A percentile compares a stretch with the other conserved stretches of the same genome.
Evolutionary conservation across 1,140 invertebrate genomes (phyloP).

Genomic region (Ptiloglossa arizonensis): DNA sequence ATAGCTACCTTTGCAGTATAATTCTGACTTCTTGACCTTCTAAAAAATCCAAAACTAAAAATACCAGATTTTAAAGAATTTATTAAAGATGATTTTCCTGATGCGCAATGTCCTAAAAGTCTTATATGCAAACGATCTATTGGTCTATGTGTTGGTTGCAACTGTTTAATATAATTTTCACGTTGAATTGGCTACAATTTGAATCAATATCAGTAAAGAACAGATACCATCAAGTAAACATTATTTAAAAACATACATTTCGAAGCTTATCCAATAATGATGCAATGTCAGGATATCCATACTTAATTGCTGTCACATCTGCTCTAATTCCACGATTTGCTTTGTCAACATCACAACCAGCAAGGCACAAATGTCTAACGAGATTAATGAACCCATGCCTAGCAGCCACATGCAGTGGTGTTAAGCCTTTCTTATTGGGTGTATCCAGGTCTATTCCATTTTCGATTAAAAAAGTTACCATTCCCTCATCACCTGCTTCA

Average conservation of each 20-base stretch:
- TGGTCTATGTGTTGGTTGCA: constrained; percentile 85
- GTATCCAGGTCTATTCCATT: constrained; percentile 88
- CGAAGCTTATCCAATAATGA: constrained; percentile 87
- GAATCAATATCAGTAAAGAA: constrained; percentile 3
- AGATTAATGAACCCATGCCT: constrained; percentile 89
- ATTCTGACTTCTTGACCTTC: constrained; percentile 82
- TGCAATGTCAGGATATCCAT: constrained; percentile 89
- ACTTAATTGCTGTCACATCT: constrained; percentile 91
- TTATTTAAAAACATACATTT: constrained; percentile 81
- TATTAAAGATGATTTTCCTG: constrained; percentile 89
- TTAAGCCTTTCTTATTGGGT: constrained; percentile 86
- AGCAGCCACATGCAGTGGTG: constrained; percentile 89
- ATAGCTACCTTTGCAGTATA: constrained; percentile 73
- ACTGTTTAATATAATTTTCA: constrained; percentile 87
- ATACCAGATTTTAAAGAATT: constrained; percentile 88
- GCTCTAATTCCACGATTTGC: constrained; percentile 88
- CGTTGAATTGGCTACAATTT: constrained; percentile 77
- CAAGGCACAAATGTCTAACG: constrained; percentile 88
- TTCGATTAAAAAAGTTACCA: constrained; percentile 89
- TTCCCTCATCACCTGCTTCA: constrained; percentile 85
- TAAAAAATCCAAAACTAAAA: constrained; percentile 85
- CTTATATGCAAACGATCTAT: constrained; percentile 89
- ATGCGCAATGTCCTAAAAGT: constrained; percentile 89
- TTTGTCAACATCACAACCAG: constrained; percentile 87
- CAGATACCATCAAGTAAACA: background rate